Evolutionary conservation across 2,113 vertebrate species (phyloP).

Genomic region (Mormoops blainvillei): DNA sequence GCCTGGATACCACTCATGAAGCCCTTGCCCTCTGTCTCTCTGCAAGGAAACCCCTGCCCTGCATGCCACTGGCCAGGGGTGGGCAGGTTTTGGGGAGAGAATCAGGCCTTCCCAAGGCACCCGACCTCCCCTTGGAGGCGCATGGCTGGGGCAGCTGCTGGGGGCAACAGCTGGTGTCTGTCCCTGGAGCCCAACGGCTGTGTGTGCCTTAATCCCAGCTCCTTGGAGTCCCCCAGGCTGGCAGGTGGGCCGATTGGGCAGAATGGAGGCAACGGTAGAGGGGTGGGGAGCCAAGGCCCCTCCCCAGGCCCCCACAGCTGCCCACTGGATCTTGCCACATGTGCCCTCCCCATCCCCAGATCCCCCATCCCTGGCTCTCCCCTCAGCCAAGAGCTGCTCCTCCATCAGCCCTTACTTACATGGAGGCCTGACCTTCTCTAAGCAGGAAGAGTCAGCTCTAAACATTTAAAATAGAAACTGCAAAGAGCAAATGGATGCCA

Average conservation of each 20-base stretch:
- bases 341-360: not conserved
- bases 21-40: not conserved
- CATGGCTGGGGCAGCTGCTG: slow-evolving; percentile 66
- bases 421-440: not conserved
- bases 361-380: not conserved
- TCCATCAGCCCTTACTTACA: not conserved
- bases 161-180: slow-evolving; percentile 63
- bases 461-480: not conserved
- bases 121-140: not conserved
- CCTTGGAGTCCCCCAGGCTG: slow-evolving; percentile 22
- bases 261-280: not conserved
- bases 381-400: not conserved
- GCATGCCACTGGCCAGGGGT: not conserved
- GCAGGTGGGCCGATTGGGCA: slow-evolving; percentile 63
- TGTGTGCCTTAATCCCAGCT: slow-evolving; percentile 60
- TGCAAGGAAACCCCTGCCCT: not conserved
- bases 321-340: not conserved
- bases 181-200: slow-evolving; percentile 60
- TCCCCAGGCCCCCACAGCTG: slow-evolving; percentile 28
- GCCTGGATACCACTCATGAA: not conserved
- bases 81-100: not conserved
- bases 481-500: not conserved
- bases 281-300: not conserved
- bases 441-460: not conserved
- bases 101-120: not conserved